phyloP scores from a whole-genome alignment of 1,140 invertebrate species.

The Drosophila kikkawai region DNA sequence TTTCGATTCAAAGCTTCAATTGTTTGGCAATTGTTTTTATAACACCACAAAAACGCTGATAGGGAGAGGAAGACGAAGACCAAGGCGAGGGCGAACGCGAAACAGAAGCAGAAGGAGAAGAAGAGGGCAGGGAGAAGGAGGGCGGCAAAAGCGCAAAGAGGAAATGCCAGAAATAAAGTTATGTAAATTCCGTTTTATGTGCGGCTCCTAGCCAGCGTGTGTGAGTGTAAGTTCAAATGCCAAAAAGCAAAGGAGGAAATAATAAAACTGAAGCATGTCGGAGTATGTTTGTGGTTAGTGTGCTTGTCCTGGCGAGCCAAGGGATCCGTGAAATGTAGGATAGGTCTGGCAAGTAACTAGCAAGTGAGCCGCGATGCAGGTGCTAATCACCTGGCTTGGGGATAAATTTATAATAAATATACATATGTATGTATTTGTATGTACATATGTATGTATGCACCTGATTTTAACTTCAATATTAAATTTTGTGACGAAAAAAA shows the following conservation, averaged over 20 bases:
- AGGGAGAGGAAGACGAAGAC: not conserved
- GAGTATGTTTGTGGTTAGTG: slow-evolving; percentile 37
- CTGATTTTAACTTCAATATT: no score
- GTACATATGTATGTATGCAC: not conserved
- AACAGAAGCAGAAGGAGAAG: not conserved
- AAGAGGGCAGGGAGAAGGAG: slow-evolving; percentile 6
- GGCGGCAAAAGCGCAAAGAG: slow-evolving; percentile 46
- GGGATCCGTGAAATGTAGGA: slow-evolving; percentile 8
- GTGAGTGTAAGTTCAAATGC: slow-evolving; percentile 45
- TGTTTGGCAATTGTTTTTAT: slow-evolving; percentile 75
- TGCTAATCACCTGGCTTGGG: not conserved
- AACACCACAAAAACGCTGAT: slow-evolving; percentile 62
- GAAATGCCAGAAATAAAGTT: slow-evolving; percentile 80
- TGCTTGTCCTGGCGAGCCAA: not conserved
- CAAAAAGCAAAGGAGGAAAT: slow-evolving; percentile 66
- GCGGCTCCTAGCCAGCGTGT: slow-evolving; percentile 2
- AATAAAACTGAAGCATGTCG: slow-evolving; percentile 68
- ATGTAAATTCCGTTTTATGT: slow-evolving; percentile 72
- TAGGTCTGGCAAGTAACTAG: slow-evolving; percentile 10
- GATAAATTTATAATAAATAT: not conserved
- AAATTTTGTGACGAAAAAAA: no score
- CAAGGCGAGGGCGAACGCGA: not conserved
- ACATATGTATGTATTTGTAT: not conserved
- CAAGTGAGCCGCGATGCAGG: not conserved
- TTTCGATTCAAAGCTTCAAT: slow-evolving; percentile 63